Conservation (phyloP, 2,797 vertebrate genomes). For the Argya squamiceps region DNA sequence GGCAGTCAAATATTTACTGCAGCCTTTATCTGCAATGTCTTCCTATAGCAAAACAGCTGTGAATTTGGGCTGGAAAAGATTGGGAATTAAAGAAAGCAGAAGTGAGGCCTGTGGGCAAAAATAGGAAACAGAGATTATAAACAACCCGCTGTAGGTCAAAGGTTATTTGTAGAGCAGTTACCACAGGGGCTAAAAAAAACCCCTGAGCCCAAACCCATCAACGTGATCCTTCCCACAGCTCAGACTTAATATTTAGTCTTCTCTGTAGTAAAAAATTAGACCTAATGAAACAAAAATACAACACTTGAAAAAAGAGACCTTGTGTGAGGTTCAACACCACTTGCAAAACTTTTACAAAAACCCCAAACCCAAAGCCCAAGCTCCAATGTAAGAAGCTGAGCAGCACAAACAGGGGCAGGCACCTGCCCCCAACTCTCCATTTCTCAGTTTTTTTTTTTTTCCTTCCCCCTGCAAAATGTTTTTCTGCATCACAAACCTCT, state of each 20-base stretch:
- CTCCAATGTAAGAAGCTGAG: not conserved
- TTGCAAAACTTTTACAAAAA: not conserved
- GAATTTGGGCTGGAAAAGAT: not conserved
- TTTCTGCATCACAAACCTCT: not conserved
- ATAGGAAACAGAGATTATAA: conserved; percentile 52
- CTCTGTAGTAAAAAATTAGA: not conserved
- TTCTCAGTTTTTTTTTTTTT: not conserved
- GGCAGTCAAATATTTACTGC: not conserved
- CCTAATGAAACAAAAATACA: not conserved
- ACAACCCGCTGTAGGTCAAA: conserved; percentile 38
- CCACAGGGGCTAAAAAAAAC: not conserved
- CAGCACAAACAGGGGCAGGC: not conserved
- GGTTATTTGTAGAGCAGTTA: conserved; percentile 46
- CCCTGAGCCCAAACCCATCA: not conserved
- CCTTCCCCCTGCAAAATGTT: not conserved
- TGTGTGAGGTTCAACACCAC: not conserved
- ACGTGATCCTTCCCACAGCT: not conserved
- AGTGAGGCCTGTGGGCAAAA: conserved; percentile 22
- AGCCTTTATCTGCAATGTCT: not conserved
- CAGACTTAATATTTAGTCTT: not conserved
- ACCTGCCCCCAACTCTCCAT: not conserved
- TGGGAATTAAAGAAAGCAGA: conserved; percentile 3
- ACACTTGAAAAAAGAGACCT: not conserved
- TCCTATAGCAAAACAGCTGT: not conserved
- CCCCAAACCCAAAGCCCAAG: not conserved